Evolutionary conservation across 2,113 vertebrate genomes (phyloP).

Genomic region (Argyrosomus japonicus): DNA sequence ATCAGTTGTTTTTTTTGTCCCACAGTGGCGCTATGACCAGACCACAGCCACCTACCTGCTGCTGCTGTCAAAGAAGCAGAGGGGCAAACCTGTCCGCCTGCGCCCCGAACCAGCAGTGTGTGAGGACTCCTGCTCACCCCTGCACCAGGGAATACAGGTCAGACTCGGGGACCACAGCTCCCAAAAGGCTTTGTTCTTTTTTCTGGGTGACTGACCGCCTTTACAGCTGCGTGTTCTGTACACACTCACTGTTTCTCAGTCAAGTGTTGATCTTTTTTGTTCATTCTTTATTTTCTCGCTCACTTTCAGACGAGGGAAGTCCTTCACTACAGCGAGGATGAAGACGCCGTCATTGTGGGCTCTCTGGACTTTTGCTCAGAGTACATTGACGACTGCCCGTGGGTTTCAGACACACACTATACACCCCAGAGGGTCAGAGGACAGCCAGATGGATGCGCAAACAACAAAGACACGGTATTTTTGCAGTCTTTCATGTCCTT

Average conservation of each 20-base stretch:
- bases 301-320: conserved; percentile 73
- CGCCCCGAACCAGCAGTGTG: conserved; percentile 44
- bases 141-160: conserved; percentile 80
- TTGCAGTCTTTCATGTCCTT: neutral
- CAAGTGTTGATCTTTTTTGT: neutral
- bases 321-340: conserved; percentile 74
- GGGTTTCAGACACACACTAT: conserved; percentile 27
- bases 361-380: conserved; percentile 80
- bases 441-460: conserved; percentile 42
- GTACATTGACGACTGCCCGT: conserved; percentile 76
- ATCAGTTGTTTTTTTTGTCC: neutral
- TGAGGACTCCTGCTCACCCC: conserved; percentile 55
- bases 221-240: conserved; percentile 2
- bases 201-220: neutral
- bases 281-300: neutral
- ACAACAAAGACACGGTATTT: conserved; percentile 53
- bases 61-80: conserved; percentile 91
- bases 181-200: conserved; percentile 16
- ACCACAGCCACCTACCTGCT: conserved; percentile 92
- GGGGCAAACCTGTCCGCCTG: conserved; percentile 87
- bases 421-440: conserved; percentile 63
- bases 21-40: conserved; percentile 93
- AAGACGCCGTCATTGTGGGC: conserved; percentile 67
- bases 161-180: conserved; percentile 23
- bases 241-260: neutral